Conservation (phyloP, 2,113 vertebrate genomes). For the Pseudopipra pipra region DNA sequence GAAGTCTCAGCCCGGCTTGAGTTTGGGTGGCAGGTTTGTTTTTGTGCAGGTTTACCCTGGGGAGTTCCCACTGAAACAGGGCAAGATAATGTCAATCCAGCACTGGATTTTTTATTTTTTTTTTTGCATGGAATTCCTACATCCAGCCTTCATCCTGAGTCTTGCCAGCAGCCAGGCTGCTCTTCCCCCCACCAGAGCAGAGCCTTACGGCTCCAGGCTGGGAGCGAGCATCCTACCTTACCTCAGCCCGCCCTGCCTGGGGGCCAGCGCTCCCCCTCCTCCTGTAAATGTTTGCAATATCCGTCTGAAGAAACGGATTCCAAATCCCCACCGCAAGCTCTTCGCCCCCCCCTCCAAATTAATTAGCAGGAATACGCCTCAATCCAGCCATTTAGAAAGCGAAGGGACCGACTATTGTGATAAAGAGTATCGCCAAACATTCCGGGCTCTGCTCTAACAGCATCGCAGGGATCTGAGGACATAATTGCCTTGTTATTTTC, state of each 20-base stretch:
- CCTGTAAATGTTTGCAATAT: background rate
- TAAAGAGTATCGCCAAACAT: background rate
- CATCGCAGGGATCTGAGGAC: background rate
- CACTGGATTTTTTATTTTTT: background rate
- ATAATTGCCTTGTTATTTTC: background rate
- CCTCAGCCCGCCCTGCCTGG: background rate
- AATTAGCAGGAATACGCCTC: background rate
- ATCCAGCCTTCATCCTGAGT: background rate
- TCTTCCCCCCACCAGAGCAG: background rate
- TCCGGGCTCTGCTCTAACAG: background rate
- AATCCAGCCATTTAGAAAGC: background rate
- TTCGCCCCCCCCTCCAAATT: background rate
- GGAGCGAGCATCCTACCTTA: background rate
- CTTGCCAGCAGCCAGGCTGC: background rate
- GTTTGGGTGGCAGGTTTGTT: background rate
- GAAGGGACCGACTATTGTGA: background rate
- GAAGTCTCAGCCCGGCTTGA: background rate
- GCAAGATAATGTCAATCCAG: background rate
- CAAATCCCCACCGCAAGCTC: background rate
- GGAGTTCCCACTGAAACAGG: background rate
- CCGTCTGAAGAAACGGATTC: background rate
- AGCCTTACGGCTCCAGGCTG: background rate
- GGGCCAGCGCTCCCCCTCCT: background rate
- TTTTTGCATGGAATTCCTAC: background rate
- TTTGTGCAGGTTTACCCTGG: background rate